Conservation (phyloP, 2,888 invertebrate genomes). For the Scaptomyza flava region DNA sequence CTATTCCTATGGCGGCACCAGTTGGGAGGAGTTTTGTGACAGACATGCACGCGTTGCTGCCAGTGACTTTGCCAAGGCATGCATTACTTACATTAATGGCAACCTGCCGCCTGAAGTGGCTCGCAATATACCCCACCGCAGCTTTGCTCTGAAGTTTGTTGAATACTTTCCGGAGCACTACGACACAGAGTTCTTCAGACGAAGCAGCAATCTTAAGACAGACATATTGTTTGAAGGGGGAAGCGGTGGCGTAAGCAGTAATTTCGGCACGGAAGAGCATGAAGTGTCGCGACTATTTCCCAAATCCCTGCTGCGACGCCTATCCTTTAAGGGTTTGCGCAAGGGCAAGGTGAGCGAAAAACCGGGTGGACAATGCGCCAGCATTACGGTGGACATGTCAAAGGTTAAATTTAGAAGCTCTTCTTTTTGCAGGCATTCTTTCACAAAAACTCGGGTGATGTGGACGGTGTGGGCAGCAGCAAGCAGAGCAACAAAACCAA, state of each 20-base stretch:
- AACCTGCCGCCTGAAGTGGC: conserved; percentile 88
- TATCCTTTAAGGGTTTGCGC: conserved; percentile 95
- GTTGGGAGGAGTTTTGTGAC: conserved; percentile 94
- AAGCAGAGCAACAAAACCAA: conserved; percentile 93
- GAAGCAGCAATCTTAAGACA: conserved; percentile 85
- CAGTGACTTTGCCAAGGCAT: conserved; percentile 94
- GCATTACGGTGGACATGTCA: conserved; percentile 3
- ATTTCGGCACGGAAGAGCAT: conserved; percentile 90
- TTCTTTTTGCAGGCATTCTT: conserved; percentile 88
- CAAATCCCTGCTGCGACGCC: conserved; percentile 92
- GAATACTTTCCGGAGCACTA: conserved; percentile 94
- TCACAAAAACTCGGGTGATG: conserved; percentile 89
- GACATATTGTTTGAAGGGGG: conserved; percentile 36
- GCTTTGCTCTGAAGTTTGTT: conserved; percentile 92
- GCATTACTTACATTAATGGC: conserved; percentile 90
- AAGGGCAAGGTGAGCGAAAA: conserved; percentile 88
- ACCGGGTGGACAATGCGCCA: background rate
- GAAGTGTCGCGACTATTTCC: conserved; percentile 92
- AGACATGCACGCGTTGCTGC: conserved; percentile 94
- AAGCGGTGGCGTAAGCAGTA: conserved; percentile 68
- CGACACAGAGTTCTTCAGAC: conserved; percentile 90
- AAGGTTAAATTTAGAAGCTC: conserved; percentile 82
- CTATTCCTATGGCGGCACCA: conserved; percentile 85
- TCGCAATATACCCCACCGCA: conserved; percentile 90
- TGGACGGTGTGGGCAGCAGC: conserved; percentile 90